phyloP scores from a whole-genome alignment of 2,888 invertebrate genomes.

The Fissipunctia ypsillon region DNA sequence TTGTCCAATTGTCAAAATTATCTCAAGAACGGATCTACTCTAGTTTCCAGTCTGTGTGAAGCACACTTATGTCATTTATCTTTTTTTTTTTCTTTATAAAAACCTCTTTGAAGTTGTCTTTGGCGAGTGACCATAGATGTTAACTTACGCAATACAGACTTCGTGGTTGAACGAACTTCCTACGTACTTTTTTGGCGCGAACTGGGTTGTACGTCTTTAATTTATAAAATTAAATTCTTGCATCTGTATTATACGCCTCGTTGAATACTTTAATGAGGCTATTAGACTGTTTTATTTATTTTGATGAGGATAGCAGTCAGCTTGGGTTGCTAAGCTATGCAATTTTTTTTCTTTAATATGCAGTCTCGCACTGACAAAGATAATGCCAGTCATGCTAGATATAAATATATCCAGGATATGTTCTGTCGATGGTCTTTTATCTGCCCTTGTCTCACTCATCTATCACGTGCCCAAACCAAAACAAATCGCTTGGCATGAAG shows the following conservation, averaged over 20 bases:
- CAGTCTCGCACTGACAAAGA: background rate
- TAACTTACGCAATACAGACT: conserved; percentile 58
- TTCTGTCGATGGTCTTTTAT: background rate
- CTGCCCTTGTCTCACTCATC: too few species aligned
- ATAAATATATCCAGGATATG: background rate
- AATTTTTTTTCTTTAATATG: background rate
- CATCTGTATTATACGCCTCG: conserved; percentile 35
- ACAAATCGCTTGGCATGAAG: background rate
- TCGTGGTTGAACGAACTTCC: conserved; percentile 64
- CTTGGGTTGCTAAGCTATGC: background rate
- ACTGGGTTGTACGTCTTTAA: conserved; percentile 45
- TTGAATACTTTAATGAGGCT: conserved; percentile 35
- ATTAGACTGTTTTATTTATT: conserved; percentile 25
- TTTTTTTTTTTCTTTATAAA: conserved; percentile 12
- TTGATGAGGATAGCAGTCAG: background rate
- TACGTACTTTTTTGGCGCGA: conserved; percentile 47
- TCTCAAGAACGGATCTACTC: conserved; percentile 34
- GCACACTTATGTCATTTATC: conserved; percentile 23
- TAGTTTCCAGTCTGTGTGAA: conserved; percentile 39
- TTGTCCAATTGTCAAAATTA: conserved; percentile 40
- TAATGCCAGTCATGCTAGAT: background rate
- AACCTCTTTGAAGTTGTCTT: conserved; percentile 39
- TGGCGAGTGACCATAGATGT: conserved; percentile 37
- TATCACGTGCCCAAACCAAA: background rate
- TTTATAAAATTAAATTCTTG: conserved; percentile 36